Evolutionary conservation across 2,113 vertebrate species (phyloP), one percentile per base, ranked within the genome.

Genomic region (Stomatorhinus ivindoensis): DNA sequence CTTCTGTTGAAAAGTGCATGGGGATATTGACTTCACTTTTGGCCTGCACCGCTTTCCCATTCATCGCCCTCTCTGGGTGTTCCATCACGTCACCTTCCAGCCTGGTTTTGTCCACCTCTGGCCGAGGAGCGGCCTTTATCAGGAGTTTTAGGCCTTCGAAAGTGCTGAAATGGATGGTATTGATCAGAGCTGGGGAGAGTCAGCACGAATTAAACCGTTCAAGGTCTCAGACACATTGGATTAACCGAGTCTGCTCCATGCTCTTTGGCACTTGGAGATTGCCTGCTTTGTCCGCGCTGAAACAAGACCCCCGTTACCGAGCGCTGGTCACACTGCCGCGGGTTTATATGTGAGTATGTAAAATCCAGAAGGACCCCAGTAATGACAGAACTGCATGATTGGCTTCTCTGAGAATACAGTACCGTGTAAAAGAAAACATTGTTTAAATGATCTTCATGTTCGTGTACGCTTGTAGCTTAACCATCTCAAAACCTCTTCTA

Each of bases 191-290:
- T 61, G 69, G 91, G 90, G 92, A 89, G 90, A 92, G 91, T 94
- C 93, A 94, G 91, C 91, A 92, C 93, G 93, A 95, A 93, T 95
- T 94, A 94, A 94, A 94, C 92, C 93, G 91, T 91, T 93, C 93
- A 94, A 94, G 93, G 94, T 95, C 93, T 94, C 92, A 92, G 92
- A 92, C 91, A 92, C 93, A 93, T 90, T 90, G 91, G 94, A 94
- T 94, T 94, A 95, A 92, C 93, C 90, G 92, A 93, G 94, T 94
- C 91, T 95, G 93, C 93, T 90, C 92, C 91, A 91, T 90, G 88
- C 88, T 73, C 91, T 91, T 90, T 89, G 91, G 92, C 90, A 90
- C 84, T 93, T 93, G 91, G 89, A 92, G 88, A 89, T 90, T 19
- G 5, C 51, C 69, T 84, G 93, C 92, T 87, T 15, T 87, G 24